Evolutionary conservation across 2,797 vertebrate species (phyloP).

Genomic region (Amazona ochrocephala): DNA sequence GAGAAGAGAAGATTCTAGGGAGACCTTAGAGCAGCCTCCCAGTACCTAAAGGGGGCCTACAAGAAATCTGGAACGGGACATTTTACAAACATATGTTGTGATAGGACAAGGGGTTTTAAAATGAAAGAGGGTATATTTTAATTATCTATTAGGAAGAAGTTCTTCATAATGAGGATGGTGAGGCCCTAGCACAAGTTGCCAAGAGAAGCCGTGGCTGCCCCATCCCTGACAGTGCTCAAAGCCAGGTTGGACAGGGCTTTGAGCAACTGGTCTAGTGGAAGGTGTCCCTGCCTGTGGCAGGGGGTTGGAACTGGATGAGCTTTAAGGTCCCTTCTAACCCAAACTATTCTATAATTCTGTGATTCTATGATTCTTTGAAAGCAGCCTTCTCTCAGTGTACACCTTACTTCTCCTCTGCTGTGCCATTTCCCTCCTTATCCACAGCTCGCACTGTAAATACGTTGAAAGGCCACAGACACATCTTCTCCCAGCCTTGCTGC

Average conservation of each 20-base stretch:
- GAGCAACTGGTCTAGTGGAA: not conserved
- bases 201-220: not conserved
- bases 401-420: not conserved
- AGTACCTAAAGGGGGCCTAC: not conserved
- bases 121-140: not conserved
- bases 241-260: not conserved
- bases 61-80: not conserved
- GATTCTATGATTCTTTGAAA: not conserved
- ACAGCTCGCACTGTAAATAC: not conserved
- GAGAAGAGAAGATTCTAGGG: not conserved
- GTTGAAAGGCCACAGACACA: not conserved
- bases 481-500: not conserved
- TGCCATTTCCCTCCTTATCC: not conserved
- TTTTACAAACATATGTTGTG: not conserved
- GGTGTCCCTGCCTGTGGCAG: not conserved
- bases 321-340: not conserved
- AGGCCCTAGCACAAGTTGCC: not conserved
- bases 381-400: not conserved
- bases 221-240: not conserved
- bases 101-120: not conserved
- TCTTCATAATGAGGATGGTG: not conserved
- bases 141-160: not conserved
- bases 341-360: not conserved
- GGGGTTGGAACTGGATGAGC: not conserved
- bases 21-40: too few species aligned